These are phyloP conservation scores for Vultur gryphus DNA, from an alignment of 2,797 vertebrate genomes.

Conservation along the genomic window DNA sequence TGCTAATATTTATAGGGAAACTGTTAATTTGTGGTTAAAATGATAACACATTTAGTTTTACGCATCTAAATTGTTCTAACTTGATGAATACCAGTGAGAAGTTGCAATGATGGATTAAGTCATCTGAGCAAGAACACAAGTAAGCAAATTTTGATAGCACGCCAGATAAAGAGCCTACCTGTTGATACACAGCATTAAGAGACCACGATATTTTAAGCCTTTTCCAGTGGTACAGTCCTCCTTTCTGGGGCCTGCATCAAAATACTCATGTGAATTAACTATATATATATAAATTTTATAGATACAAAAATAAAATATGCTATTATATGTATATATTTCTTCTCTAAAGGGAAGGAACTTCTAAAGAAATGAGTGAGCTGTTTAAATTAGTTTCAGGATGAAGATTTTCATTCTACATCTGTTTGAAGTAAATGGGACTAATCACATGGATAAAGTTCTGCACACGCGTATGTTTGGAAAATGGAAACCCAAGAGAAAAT, in stretches of 20 bases:
- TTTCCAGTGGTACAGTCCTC: not conserved
- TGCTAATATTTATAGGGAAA: constrained; percentile 77
- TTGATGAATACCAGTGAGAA: constrained; percentile 32
- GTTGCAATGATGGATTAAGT: constrained; percentile 5
- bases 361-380: not conserved
- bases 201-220: not conserved
- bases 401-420: not conserved
- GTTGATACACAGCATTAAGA: not conserved
- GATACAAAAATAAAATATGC: not conserved
- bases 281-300: not conserved
- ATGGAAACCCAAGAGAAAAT: constrained; percentile 18
- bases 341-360: not conserved
- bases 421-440: not conserved
- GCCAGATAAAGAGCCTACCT: not conserved
- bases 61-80: constrained; percentile 21
- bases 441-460: constrained; percentile 3
- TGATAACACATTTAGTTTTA: constrained; percentile 66
- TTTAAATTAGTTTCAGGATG: not conserved
- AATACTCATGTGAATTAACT: not conserved
- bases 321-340: not conserved
- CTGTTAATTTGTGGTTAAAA: constrained; percentile 74
- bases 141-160: not conserved
- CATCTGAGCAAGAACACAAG: not conserved
- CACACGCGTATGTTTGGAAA: not conserved
- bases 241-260: not conserved